Conservation (phyloP, 53 echinoderm and acorn worm species). For the Actinopyga echinites region DNA sequence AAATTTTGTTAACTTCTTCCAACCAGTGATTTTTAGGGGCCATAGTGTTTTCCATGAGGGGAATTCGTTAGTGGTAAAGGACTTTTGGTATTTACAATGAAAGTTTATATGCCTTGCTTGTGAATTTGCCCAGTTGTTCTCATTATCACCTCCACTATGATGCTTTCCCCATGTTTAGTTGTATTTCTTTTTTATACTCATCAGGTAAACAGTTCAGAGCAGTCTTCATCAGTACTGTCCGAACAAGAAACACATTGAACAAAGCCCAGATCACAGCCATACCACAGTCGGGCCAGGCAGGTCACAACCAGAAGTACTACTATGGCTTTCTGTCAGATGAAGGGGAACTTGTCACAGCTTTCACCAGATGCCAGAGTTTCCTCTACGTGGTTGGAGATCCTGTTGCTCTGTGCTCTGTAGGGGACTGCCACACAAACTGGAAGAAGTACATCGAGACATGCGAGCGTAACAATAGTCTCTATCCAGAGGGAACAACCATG, state of each 20-base stretch:
- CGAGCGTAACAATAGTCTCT: constrained; percentile 76
- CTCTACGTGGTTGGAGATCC: constrained; percentile 87
- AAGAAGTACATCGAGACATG: constrained; percentile 76
- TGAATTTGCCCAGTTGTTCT: too few relatives aligned
- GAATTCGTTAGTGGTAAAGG: too few relatives aligned
- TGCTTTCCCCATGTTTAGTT: too few relatives aligned
- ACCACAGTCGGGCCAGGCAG: constrained; percentile 40
- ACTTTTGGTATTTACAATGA: too few relatives aligned
- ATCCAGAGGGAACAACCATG: constrained; percentile 67
- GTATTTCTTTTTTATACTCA: not conserved
- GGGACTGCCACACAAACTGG: constrained; percentile 82
- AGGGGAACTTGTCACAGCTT: constrained; percentile 84
- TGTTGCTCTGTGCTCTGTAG: constrained; percentile 84
- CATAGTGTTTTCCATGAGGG: too few relatives aligned
- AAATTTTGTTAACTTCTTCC: too few relatives aligned
- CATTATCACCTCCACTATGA: too few relatives aligned
- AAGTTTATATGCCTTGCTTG: too few relatives aligned
- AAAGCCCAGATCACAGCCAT: constrained; percentile 71
- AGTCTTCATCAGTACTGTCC: constrained; percentile 90
- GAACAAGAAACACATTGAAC: constrained; percentile 68
- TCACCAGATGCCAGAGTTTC: constrained; percentile 89
- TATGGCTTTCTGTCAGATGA: constrained; percentile 92
- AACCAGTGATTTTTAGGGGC: too few relatives aligned
- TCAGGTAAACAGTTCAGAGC: constrained; percentile 95
- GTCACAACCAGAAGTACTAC: constrained; percentile 81